Evolutionary conservation across 2,113 vertebrate genomes (phyloP).

Genomic region (Oxyruncus cristatus): DNA sequence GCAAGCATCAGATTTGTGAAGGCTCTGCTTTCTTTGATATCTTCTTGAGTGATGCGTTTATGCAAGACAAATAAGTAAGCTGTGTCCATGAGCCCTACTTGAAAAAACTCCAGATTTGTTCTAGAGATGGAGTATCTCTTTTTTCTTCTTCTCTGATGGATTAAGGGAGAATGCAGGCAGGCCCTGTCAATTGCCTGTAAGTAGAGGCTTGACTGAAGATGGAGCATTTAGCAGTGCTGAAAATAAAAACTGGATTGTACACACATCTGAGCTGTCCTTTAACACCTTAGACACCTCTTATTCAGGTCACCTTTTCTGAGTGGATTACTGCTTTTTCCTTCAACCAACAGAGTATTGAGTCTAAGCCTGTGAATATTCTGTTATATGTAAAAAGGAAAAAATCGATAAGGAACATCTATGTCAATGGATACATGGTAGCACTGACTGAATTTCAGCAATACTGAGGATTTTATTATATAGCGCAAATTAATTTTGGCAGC

Average conservation of each 20-base stretch:
- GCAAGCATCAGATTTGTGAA: not conserved
- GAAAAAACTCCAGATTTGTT: conserved; percentile 20
- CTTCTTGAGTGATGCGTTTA: conserved; percentile 6
- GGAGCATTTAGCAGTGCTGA: not conserved
- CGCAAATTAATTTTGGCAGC: not conserved
- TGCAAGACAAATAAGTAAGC: conserved; percentile 3
- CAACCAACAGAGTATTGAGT: not conserved
- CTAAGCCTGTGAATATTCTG: conserved; percentile 42
- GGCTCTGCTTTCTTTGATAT: conserved; percentile 13
- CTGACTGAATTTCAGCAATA: conserved; percentile 39
- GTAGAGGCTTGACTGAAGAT: not conserved
- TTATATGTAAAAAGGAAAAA: not conserved
- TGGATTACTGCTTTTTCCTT: conserved; percentile 2
- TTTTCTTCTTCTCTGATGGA: conserved; percentile 48
- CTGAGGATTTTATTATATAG: conserved; percentile 43
- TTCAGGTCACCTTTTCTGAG: not conserved
- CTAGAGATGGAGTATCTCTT: conserved; percentile 16
- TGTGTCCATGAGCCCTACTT: not conserved
- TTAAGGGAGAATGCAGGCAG: conserved; percentile 19
- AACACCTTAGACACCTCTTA: not conserved
- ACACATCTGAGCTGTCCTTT: not conserved
- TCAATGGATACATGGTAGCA: conserved; percentile 4
- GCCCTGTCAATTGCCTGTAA: conserved; percentile 6
- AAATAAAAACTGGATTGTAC: not conserved
- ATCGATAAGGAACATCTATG: conserved; percentile 46